Conservation (phyloP, 1,140 invertebrate species). For the Solenopsis invicta region DNA sequence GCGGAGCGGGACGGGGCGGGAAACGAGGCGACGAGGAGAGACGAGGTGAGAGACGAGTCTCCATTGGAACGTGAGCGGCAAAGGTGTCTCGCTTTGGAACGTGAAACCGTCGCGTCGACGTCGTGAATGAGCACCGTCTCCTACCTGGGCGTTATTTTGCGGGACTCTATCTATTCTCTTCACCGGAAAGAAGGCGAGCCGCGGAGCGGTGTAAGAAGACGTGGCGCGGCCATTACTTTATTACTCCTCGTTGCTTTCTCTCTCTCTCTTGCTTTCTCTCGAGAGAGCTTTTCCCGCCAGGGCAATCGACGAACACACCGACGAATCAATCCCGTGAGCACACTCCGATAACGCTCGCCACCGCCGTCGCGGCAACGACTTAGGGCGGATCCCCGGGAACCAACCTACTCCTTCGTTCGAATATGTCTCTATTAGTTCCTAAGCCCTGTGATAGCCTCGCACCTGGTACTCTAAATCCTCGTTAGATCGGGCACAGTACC, state of each 20-base stretch:
- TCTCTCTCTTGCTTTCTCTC: background rate
- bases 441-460: conserved; percentile 58
- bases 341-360: conserved; percentile 47
- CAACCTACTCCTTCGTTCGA: conserved; percentile 54
- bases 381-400: conserved; percentile 67
- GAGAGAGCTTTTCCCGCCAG: background rate
- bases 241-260: conserved; percentile 54
- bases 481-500: conserved; percentile 39
- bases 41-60: conserved; percentile 51
- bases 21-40: background rate
- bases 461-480: conserved; percentile 71
- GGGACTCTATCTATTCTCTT: conserved; percentile 25
- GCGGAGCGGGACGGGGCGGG: background rate
- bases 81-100: conserved; percentile 64
- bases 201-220: conserved; percentile 31
- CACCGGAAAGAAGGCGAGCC: conserved; percentile 47
- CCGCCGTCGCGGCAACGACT: conserved; percentile 4
- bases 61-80: conserved; percentile 61
- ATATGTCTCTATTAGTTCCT: conserved; percentile 75
- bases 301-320: conserved; percentile 30
- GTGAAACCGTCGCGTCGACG: conserved; percentile 62
- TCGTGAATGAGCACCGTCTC: conserved; percentile 61
- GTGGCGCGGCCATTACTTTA: conserved; percentile 71
- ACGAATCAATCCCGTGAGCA: conserved; percentile 72
- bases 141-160: conserved; percentile 59